Evolutionary conservation across 1,140 invertebrate genomes (phyloP).

Genomic region (Xylocopa sonorina): DNA sequence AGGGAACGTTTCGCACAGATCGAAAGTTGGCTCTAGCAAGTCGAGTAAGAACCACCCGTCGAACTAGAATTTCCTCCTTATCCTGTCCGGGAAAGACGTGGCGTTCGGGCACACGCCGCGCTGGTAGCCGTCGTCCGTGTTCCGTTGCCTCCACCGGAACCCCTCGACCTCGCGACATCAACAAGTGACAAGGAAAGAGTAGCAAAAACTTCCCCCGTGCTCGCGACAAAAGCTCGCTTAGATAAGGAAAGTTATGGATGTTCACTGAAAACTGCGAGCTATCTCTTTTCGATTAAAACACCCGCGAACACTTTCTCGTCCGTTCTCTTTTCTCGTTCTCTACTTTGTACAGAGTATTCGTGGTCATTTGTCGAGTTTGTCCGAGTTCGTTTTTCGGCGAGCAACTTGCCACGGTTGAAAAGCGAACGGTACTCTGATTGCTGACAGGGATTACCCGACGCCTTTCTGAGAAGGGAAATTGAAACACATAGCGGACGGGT

Average conservation of each 20-base stretch:
- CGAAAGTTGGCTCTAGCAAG: constrained; percentile 47
- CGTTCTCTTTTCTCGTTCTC: too few species aligned
- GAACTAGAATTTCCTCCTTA: constrained; percentile 40
- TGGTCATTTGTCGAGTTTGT: too few species aligned
- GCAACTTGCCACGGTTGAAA: too few species aligned
- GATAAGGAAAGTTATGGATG: constrained; percentile 29
- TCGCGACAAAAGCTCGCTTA: constrained; percentile 28
- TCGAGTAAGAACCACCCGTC: constrained; percentile 22
- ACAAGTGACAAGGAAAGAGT: constrained; percentile 45
- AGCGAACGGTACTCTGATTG: too few species aligned
- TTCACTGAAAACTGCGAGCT: constrained; percentile 11
- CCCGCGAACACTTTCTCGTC: too few species aligned
- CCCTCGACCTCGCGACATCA: constrained; percentile 44
- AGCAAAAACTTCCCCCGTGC: constrained; percentile 19
- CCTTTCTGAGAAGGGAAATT: background rate
- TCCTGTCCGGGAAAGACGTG: background rate
- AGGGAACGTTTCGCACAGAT: constrained; percentile 39
- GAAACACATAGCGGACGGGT: background rate
- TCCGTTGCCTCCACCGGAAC: constrained; percentile 5
- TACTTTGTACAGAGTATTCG: too few species aligned
- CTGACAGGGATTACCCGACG: too few species aligned
- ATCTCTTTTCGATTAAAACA: constrained; percentile 22
- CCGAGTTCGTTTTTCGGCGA: too few species aligned
- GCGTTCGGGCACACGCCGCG: background rate
- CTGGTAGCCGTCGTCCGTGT: constrained; percentile 13